Evolutionary conservation across 2,888 invertebrate species (phyloP).

Genomic region (Matsumyia berberina): DNA sequence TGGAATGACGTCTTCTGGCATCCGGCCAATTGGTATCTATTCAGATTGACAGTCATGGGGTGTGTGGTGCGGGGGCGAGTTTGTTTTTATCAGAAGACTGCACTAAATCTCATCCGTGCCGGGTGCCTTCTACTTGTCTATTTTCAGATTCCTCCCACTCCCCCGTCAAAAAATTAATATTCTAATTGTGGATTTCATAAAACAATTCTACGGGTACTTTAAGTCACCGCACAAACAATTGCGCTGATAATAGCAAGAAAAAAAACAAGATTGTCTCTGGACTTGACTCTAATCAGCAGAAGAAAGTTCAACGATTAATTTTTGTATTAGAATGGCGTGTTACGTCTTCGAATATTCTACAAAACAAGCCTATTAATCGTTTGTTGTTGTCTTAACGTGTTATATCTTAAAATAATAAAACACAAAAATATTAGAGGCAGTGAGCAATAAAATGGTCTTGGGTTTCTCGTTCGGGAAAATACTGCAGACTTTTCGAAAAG

Average conservation of each 20-base stretch:
- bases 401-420: constrained; percentile 10
- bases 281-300: constrained; percentile 35
- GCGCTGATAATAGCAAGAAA: constrained; percentile 18
- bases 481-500: constrained; percentile 24
- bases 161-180: constrained; percentile 7
- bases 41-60: neutral
- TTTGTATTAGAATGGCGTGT: constrained; percentile 11
- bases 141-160: neutral
- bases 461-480: neutral
- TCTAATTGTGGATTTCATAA: constrained; percentile 32
- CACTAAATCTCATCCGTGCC: neutral
- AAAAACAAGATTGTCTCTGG: constrained; percentile 22
- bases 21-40: constrained; percentile 47
- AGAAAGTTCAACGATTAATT: constrained; percentile 51
- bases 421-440: neutral
- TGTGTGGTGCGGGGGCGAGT: neutral
- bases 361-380: neutral
- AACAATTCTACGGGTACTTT: neutral
- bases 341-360: constrained; percentile 11
- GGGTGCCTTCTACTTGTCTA: neutral
- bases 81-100: constrained; percentile 1
- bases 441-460: neutral
- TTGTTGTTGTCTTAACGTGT: constrained; percentile 11
- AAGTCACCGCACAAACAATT: constrained; percentile 10
- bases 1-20: constrained; percentile 68